Percentiles rank a stretch among this genome's conserved stretches.
These are phyloP conservation scores for Euproctis similis DNA, from an alignment of 2,888 invertebrate genomes.

Conservation along the genomic window DNA sequence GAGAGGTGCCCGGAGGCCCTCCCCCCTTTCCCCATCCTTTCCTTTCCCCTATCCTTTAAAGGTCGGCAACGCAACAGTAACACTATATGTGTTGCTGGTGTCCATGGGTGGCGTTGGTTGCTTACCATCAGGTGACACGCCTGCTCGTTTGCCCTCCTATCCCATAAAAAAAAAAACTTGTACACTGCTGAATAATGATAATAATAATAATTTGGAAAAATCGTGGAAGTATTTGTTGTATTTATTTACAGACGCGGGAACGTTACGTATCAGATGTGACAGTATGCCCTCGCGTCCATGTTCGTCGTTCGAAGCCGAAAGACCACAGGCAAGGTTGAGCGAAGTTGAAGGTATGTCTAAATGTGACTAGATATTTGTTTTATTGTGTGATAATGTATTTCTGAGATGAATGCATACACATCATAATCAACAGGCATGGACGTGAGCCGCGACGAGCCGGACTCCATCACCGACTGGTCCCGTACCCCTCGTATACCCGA, in stretches of 20 bases:
- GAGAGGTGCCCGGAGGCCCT: too few species aligned
- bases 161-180: too few species aligned
- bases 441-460: conserved; percentile 51
- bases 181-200: background rate
- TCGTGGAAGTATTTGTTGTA: conserved; percentile 4
- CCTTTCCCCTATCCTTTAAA: too few species aligned
- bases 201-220: background rate
- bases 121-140: too few species aligned
- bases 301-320: conserved; percentile 81
- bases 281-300: conserved; percentile 85
- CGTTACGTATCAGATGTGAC: conserved; percentile 83
- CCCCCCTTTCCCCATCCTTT: too few species aligned
- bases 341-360: conserved; percentile 29
- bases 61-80: too few species aligned
- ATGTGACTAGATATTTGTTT: background rate
- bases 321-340: conserved; percentile 55
- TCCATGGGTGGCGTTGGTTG: too few species aligned
- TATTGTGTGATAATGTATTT: background rate
- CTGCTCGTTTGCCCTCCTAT: too few species aligned
- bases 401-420: too few species aligned
- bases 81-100: too few species aligned
- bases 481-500: conserved; percentile 66
- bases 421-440: conserved; percentile 35
- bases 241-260: conserved; percentile 50
- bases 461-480: conserved; percentile 53